Percentiles rank a stretch among this genome's conserved stretches.
phyloP scores from a whole-genome alignment of 2,797 vertebrate species.

The Thaleichthys pacificus region DNA sequence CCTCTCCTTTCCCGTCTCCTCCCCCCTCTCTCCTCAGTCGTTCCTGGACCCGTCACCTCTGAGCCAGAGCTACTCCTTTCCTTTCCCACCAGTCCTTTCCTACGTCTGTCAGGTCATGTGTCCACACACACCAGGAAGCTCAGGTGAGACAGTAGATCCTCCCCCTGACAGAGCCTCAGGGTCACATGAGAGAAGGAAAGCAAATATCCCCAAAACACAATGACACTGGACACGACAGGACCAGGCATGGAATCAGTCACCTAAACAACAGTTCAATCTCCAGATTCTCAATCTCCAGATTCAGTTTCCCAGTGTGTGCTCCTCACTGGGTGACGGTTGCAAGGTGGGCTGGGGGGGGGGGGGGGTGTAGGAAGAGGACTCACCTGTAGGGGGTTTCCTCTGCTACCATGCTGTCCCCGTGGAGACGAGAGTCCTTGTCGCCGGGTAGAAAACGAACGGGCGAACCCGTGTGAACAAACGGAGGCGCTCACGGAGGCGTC shows the following conservation, averaged over 20 bases:
- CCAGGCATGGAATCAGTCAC: too few relatives aligned
- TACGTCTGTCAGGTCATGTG: background rate
- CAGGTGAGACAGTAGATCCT: constrained; percentile 11
- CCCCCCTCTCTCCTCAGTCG: background rate
- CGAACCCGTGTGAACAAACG: constrained; percentile 43
- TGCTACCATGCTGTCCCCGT: constrained; percentile 78
- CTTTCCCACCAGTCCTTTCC: background rate
- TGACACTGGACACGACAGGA: too few relatives aligned
- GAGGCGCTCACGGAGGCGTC: constrained; percentile 54
- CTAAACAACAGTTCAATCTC: too few relatives aligned
- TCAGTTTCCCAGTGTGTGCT: background rate
- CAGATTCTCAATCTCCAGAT: too few relatives aligned
- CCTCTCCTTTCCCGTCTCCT: background rate
- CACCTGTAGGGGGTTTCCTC: constrained; percentile 76
- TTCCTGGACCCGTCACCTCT: too few relatives aligned
- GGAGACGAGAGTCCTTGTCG: constrained; percentile 58
- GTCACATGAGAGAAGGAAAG: too few relatives aligned
- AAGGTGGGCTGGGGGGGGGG: too few relatives aligned
- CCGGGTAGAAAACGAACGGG: constrained; percentile 58
- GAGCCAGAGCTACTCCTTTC: background rate
- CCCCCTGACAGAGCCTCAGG: constrained; percentile 5
- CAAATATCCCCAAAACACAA: too few relatives aligned
- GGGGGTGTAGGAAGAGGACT: constrained; percentile 39
- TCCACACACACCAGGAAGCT: background rate
- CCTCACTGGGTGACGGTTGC: constrained; percentile 16